Evolutionary conservation across 1,140 invertebrate species (phyloP).

Genomic region (Heliothis subflexa): DNA sequence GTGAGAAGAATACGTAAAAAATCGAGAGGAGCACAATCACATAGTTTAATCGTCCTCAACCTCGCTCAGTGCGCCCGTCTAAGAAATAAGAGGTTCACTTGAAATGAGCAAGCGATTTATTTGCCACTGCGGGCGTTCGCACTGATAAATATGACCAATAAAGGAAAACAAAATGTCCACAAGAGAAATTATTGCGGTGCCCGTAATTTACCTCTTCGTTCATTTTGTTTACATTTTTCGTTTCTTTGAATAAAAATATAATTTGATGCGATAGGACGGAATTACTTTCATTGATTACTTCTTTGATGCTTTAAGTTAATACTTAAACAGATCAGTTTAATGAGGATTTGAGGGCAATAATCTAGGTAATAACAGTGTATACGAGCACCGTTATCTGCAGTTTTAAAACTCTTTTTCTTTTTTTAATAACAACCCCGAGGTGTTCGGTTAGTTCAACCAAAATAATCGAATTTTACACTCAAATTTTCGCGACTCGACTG

Average conservation of each 20-base stretch:
- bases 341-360: not conserved
- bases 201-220: conserved; percentile 62
- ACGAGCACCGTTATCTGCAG: not conserved
- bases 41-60: conserved; percentile 36
- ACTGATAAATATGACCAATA: conserved; percentile 75
- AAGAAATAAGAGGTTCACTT: conserved; percentile 56
- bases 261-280: conserved; percentile 15
- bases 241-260: conserved; percentile 43
- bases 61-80: conserved; percentile 9
- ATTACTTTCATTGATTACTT: conserved; percentile 12
- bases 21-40: conserved; percentile 19
- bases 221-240: conserved; percentile 43
- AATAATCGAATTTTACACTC: conserved; percentile 18
- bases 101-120: conserved; percentile 67
- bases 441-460: conserved; percentile 16
- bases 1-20: conserved; percentile 13
- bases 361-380: not conserved
- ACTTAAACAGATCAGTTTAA: not conserved
- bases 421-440: not conserved
- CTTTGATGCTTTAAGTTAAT: not conserved
- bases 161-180: conserved; percentile 73
- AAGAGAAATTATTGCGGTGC: conserved; percentile 64
- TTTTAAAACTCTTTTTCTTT: not conserved
- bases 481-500: conserved; percentile 18
- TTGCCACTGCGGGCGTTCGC: conserved; percentile 59